A percentile compares a stretch with the other conserved stretches of the same genome.
Conservation (phyloP, 2,888 invertebrate species). For the Lissonota sp. region DNA sequence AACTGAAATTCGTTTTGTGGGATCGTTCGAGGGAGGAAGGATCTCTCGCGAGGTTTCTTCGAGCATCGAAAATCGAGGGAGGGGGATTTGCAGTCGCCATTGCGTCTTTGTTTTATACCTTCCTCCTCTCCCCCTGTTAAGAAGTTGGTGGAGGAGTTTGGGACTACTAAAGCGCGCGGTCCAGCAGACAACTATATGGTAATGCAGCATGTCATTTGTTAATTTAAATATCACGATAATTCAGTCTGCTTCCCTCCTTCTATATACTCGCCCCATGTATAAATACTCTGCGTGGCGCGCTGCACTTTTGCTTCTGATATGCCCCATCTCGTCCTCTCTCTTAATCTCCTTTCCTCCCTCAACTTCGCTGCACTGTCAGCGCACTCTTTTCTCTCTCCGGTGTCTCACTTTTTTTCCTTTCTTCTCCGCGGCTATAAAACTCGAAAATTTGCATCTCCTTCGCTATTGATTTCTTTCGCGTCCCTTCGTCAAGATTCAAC, state of each 20-base stretch:
- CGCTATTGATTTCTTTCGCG: slow-evolving; percentile 8
- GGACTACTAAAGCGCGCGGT: slow-evolving; percentile 71
- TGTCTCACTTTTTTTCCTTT: slow-evolving; percentile 55
- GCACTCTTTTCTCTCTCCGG: slow-evolving; percentile 17
- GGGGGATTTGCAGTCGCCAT: slow-evolving; percentile 49
- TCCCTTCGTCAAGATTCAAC: slow-evolving; percentile 11
- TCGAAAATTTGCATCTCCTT: not conserved
- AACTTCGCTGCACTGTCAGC: slow-evolving; percentile 48
- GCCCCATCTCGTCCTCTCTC: slow-evolving; percentile 56
- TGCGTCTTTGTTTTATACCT: slow-evolving; percentile 62
- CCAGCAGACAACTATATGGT: slow-evolving; percentile 78
- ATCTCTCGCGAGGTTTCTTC: not conserved
- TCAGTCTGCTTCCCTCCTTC: slow-evolving; percentile 75
- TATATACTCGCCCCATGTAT: slow-evolving; percentile 20
- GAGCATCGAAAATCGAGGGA: slow-evolving; percentile 32
- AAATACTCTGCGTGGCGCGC: slow-evolving; percentile 29
- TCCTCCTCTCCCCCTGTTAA: slow-evolving; percentile 20
- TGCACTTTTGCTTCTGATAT: slow-evolving; percentile 60
- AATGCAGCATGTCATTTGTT: slow-evolving; percentile 81
- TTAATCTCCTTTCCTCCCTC: slow-evolving; percentile 42
- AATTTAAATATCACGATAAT: slow-evolving; percentile 82
- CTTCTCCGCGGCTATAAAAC: slow-evolving; percentile 17
- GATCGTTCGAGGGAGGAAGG: slow-evolving; percentile 9
- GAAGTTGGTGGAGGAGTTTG: slow-evolving; percentile 69
- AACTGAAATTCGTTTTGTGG: too few species aligned